phyloP scores from a whole-genome alignment of 2,113 vertebrate genomes.

The Erythrolamprus reginae region DNA sequence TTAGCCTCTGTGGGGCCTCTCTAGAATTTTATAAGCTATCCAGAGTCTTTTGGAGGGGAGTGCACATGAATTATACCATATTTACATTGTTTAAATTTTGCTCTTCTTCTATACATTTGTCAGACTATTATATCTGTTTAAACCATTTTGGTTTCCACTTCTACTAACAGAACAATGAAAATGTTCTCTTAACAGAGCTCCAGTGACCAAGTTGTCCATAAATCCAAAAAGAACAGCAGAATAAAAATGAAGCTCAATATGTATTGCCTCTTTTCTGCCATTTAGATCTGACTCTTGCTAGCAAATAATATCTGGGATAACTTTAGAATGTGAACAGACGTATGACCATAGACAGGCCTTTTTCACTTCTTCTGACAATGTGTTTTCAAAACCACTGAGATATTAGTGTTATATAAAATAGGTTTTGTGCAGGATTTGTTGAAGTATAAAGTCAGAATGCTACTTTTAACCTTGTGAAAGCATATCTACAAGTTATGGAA shows the following conservation, averaged over 20 bases:
- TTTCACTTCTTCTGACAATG: background rate
- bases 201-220: background rate
- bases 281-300: background rate
- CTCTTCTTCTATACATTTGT: background rate
- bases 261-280: background rate
- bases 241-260: background rate
- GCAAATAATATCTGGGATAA: background rate
- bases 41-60: background rate
- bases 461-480: background rate
- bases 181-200: background rate
- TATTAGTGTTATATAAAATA: background rate
- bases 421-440: background rate
- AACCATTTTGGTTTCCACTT: background rate
- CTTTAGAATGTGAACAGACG: background rate
- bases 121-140: background rate
- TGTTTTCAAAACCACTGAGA: background rate
- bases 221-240: background rate
- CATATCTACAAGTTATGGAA: background rate
- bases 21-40: background rate
- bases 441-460: background rate
- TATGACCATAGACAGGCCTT: background rate
- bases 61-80: background rate
- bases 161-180: background rate
- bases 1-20: too few relatives aligned
- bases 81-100: background rate